Conservation (phyloP, 2,888 invertebrate species). For the Metopia argyrocephala region DNA sequence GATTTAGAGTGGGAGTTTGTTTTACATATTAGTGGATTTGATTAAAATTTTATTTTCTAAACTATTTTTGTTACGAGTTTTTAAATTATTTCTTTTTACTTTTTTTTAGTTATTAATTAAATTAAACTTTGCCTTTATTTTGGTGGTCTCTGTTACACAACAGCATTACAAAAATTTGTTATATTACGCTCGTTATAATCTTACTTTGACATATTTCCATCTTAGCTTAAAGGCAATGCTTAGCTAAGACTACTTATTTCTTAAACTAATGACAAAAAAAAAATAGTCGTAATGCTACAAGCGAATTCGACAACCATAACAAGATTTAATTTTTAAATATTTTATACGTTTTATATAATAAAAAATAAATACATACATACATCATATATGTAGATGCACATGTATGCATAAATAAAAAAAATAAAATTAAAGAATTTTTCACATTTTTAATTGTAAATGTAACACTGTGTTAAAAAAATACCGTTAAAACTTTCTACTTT, state of each 20-base stretch:
- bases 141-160: constrained; percentile 78
- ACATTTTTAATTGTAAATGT: too few relatives aligned
- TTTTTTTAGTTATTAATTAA: too few relatives aligned
- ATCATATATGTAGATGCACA: too few relatives aligned
- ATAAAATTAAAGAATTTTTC: too few relatives aligned
- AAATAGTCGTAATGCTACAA: background rate
- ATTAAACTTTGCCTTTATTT: constrained; percentile 75
- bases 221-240: background rate
- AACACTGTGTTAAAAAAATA: too few relatives aligned
- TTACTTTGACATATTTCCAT: background rate
- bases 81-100: constrained; percentile 56
- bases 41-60: constrained; percentile 16
- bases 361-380: too few relatives aligned
- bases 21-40: background rate
- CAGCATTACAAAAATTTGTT: constrained; percentile 67
- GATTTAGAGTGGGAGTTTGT: background rate
- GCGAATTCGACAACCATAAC: background rate
- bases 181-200: background rate
- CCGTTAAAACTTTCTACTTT: too few relatives aligned
- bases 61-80: constrained; percentile 34
- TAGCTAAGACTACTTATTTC: too few relatives aligned
- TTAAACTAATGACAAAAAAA: background rate
- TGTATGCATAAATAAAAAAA: too few relatives aligned
- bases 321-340: background rate
- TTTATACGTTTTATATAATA: too few relatives aligned